Base-by-base conservation (phyloP, 2,888 invertebrate genomes). In the Pachycephus smyrnensis region DNA sequence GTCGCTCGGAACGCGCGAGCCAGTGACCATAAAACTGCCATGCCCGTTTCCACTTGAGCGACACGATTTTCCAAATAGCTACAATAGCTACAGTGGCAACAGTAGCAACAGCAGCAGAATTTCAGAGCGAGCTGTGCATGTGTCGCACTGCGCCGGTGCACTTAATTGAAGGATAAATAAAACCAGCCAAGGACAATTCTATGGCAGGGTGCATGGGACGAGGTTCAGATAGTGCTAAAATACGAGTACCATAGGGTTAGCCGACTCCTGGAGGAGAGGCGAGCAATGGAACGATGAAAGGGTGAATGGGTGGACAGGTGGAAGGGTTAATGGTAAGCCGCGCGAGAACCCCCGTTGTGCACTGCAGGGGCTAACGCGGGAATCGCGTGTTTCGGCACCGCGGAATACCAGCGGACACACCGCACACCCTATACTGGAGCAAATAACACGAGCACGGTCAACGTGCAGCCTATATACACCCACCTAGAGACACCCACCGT, bases 311-410 rank as follows among this genome's bases (percentile, higher is more conserved):
- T 37, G 73, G 77, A 74, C 84, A 83, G 87, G 85, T 84, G 85
- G 30, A 4, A 69, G 69, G 87, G 85, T 89, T 89, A 89, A 89
- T 88, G 88, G 82, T 84, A 89, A 87, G 86, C 86, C 87, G 86
- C 84, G 87, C 87, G 88, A 88, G 88, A 88, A 90, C 88, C 88
- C 90, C 89, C 87, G 88, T 89, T 89, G 90, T 81, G 89, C 88
- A 81, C 88, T 85, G 86, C 88, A 87, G 89, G 89, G 86, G 88
- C 87, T 91, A 91, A 90, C 90, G 90, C 88, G 88, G 89, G 87
- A 89, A 91, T 90, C 89, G 90, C 91, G 90, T 90, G 90, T 86
- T 86, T 84, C 82, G 77, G 80, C 81, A 82, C 75, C 81, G 71
- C 37, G 37, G 12, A 40, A 40, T 40, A 40, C 37, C 37, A 12